Percentiles rank a stretch among this genome's conserved stretches.
These are phyloP conservation scores for Hemithea aestivaria DNA, from an alignment of 2,888 invertebrate genomes.

Conservation along the genomic window DNA sequence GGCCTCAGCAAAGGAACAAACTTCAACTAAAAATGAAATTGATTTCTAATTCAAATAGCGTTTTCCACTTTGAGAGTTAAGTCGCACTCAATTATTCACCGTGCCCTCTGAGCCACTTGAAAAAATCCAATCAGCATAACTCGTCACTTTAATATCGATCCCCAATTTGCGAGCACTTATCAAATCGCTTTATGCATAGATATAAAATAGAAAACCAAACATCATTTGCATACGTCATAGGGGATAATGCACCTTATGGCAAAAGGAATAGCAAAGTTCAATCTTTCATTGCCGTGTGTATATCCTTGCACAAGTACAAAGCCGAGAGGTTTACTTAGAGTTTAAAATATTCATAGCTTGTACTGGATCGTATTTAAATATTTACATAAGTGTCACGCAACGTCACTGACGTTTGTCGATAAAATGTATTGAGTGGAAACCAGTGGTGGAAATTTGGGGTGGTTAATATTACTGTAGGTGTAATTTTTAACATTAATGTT, in stretches of 20 bases:
- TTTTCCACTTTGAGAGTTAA: slow-evolving; percentile 54
- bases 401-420: slow-evolving; percentile 75
- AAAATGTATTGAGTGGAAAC: slow-evolving; percentile 69
- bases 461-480: slow-evolving; percentile 25
- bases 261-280: slow-evolving; percentile 44
- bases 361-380: slow-evolving; percentile 81
- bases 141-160: slow-evolving; percentile 75
- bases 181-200: slow-evolving; percentile 75
- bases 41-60: slow-evolving; percentile 32
- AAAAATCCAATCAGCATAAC: slow-evolving; percentile 79
- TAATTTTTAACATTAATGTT: slow-evolving; percentile 13
- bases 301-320: slow-evolving; percentile 59
- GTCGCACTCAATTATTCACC: slow-evolving; percentile 73
- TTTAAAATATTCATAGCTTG: slow-evolving; percentile 81
- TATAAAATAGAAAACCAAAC: slow-evolving; percentile 54
- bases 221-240: slow-evolving; percentile 31
- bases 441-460: slow-evolving; percentile 40
- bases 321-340: slow-evolving; percentile 74
- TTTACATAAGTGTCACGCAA: slow-evolving; percentile 80
- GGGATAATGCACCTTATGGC: slow-evolving; percentile 52
- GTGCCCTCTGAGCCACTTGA: slow-evolving; percentile 66
- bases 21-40: slow-evolving; percentile 22
- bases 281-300: slow-evolving; percentile 54
- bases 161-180: slow-evolving; percentile 73
- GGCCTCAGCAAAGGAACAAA: slow-evolving; percentile 16